Evolutionary conservation across 2,797 vertebrate species (phyloP).

Genomic region (Sciurus vulgaris): DNA sequence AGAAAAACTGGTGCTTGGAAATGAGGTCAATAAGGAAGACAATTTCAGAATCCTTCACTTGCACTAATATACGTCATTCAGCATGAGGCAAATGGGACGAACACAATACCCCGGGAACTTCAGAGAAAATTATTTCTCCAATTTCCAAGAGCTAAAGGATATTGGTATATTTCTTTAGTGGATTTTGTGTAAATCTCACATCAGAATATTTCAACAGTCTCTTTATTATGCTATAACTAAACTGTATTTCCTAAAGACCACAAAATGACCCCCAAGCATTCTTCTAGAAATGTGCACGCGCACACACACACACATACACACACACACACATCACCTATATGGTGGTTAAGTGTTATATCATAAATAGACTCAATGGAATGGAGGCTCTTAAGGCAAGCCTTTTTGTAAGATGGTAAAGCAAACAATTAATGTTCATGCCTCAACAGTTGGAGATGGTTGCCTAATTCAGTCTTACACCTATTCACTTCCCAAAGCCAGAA

Average conservation of each 20-base stretch:
- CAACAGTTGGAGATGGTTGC: background rate
- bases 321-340: background rate
- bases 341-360: background rate
- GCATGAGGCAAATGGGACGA: conserved; percentile 50
- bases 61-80: background rate
- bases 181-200: background rate
- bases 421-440: background rate
- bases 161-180: conserved; percentile 31
- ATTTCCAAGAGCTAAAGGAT: conserved; percentile 29
- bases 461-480: background rate
- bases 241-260: conserved; percentile 45
- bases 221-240: background rate
- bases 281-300: background rate
- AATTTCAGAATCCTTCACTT: conserved; percentile 67
- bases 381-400: background rate
- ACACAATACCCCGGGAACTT: background rate
- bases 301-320: background rate
- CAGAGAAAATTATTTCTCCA: conserved; percentile 63
- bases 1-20: conserved; percentile 70
- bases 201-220: conserved; percentile 37
- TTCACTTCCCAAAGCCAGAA: background rate
- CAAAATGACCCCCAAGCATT: conserved; percentile 25
- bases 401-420: background rate
- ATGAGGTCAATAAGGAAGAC: conserved; percentile 78
- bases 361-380: background rate